A percentile compares a stretch with the other conserved stretches of the same genome.
Evolutionary conservation across 2,113 vertebrate species (phyloP).

Genomic region (Ophiodon elongatus): DNA sequence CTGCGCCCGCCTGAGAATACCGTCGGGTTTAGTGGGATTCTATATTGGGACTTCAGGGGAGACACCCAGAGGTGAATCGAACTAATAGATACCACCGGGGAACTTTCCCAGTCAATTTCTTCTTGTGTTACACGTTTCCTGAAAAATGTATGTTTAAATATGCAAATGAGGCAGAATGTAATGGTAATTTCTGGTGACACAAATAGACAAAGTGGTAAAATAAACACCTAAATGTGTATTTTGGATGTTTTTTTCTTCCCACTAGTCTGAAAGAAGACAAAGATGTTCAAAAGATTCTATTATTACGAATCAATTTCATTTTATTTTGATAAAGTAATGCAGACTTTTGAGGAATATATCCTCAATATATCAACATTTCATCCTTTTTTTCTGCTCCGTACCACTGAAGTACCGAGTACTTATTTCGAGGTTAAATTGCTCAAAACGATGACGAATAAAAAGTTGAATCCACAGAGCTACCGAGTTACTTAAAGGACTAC

Average conservation of each 20-base stretch:
- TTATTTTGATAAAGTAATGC: background rate
- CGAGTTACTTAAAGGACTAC: conserved; percentile 26
- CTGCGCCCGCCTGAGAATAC: conserved; percentile 31
- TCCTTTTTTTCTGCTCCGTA: background rate
- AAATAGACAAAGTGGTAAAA: no score
- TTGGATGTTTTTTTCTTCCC: no score
- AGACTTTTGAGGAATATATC: background rate
- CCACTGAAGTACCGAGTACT: background rate
- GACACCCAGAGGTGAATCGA: no score
- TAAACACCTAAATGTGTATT: no score
- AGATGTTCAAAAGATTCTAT: background rate
- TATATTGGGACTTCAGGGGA: background rate
- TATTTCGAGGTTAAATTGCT: conserved; percentile 3
- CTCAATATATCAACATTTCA: background rate
- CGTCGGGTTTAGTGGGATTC: background rate
- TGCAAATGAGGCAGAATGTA: no score
- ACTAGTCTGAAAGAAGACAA: no score
- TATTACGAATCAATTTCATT: conserved; percentile 23
- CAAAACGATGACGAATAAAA: conserved; percentile 1
- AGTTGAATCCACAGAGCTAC: no score
- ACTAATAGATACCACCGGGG: no score
- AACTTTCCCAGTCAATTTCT: no score
- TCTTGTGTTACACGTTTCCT: no score
- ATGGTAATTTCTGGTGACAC: no score
- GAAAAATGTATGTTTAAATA: no score